These are phyloP conservation scores for Serranus cabrilla DNA, from an alignment of 2,797 vertebrate genomes.

Conservation along the genomic window DNA sequence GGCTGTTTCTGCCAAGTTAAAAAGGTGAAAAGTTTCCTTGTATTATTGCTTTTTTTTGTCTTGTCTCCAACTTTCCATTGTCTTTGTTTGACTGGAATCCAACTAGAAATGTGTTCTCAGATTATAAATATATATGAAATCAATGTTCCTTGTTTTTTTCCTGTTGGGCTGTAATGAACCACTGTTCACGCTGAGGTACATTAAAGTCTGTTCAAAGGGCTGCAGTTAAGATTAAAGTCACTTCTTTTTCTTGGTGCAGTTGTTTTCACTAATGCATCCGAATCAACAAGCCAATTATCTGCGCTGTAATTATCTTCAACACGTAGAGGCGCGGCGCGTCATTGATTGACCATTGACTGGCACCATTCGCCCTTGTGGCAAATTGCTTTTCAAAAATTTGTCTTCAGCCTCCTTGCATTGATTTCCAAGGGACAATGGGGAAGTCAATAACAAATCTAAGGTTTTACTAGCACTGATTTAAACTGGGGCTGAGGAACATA, in stretches of 20 bases:
- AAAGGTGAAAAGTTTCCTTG: neutral
- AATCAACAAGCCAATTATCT: constrained; percentile 60
- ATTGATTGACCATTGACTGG: constrained; percentile 71
- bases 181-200: neutral
- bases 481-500: constrained; percentile 16
- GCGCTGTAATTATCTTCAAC: constrained; percentile 50
- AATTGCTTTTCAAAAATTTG: constrained; percentile 66
- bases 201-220: neutral
- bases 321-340: constrained; percentile 30
- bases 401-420: constrained; percentile 55
- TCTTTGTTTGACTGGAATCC: neutral
- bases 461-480: constrained; percentile 42
- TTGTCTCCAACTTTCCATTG: constrained; percentile 1
- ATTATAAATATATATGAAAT: neutral
- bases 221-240: neutral
- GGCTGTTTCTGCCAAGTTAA: too few relatives aligned
- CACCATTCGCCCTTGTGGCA: constrained; percentile 58
- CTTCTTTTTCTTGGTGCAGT: constrained; percentile 9
- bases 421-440: constrained; percentile 61
- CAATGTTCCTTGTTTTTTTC: neutral
- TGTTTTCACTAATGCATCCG: constrained; percentile 28
- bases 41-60: neutral
- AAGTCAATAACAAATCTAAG: constrained; percentile 61
- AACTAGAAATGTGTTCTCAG: neutral
- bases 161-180: neutral